phyloP scores from a whole-genome alignment of 2,888 invertebrate species.

The Plusia festucae region DNA sequence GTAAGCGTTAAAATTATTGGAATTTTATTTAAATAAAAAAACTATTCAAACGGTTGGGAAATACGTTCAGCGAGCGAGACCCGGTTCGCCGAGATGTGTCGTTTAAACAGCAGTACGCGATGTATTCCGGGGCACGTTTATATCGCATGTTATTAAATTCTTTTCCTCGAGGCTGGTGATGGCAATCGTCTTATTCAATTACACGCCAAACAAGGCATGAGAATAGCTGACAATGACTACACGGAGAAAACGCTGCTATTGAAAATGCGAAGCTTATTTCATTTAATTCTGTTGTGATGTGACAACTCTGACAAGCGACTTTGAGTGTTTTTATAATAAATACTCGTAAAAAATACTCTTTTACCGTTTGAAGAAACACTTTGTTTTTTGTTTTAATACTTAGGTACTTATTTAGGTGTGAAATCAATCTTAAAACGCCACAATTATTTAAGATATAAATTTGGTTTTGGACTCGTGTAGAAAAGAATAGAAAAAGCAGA shows the following conservation, averaged over 20 bases:
- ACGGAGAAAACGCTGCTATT: constrained; percentile 76
- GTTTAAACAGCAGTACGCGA: constrained; percentile 64
- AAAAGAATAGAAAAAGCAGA: too few relatives aligned
- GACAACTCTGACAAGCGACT: constrained; percentile 62
- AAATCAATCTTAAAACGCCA: constrained; percentile 30
- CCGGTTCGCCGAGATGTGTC: constrained; percentile 53
- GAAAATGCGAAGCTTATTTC: constrained; percentile 80
- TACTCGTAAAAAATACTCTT: constrained; percentile 30
- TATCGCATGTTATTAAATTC: constrained; percentile 86
- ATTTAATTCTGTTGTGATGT: constrained; percentile 73
- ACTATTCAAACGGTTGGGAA: constrained; percentile 65
- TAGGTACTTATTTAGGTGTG: constrained; percentile 29
- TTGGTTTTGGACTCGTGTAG: constrained; percentile 13
- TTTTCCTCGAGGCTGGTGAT: constrained; percentile 80
- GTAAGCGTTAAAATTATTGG: constrained; percentile 76
- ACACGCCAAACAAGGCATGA: constrained; percentile 82
- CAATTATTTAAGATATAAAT: constrained; percentile 25
- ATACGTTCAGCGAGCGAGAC: constrained; percentile 50
- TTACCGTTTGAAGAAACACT: constrained; percentile 29
- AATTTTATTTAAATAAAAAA: constrained; percentile 80
- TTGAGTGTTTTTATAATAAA: constrained; percentile 61
- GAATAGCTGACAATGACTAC: constrained; percentile 83
- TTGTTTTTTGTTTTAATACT: constrained; percentile 39
- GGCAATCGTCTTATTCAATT: constrained; percentile 87
- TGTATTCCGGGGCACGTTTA: constrained; percentile 70